Evolutionary conservation across 2,888 invertebrate species (phyloP).

Genomic region (Mythimna ferrago): DNA sequence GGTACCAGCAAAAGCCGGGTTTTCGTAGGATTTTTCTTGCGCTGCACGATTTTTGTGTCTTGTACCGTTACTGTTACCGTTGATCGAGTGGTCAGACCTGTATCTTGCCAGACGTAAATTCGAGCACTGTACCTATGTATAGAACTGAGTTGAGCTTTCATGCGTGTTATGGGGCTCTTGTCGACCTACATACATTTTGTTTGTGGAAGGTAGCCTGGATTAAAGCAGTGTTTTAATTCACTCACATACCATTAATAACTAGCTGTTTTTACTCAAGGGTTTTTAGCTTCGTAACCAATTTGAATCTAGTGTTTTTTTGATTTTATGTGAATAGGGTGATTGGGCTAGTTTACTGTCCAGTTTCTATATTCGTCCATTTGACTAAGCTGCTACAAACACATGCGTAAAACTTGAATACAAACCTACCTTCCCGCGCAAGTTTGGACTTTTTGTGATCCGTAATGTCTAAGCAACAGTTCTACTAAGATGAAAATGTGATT

Average conservation of each 20-base stretch:
- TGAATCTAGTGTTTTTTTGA: slow-evolving; percentile 12
- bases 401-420: too few relatives aligned
- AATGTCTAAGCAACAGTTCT: too few relatives aligned
- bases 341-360: too few relatives aligned
- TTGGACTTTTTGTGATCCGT: too few relatives aligned
- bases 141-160: slow-evolving; percentile 64
- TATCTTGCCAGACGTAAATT: slow-evolving; percentile 84
- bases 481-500: too few relatives aligned
- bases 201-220: slow-evolving; percentile 69
- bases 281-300: not conserved
- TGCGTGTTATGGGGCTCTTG: slow-evolving; percentile 58
- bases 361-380: too few relatives aligned
- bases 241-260: slow-evolving; percentile 50
- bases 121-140: slow-evolving; percentile 74
- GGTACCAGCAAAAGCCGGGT: slow-evolving; percentile 45
- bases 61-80: slow-evolving; percentile 89
- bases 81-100: slow-evolving; percentile 87
- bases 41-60: slow-evolving; percentile 85
- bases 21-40: slow-evolving; percentile 78
- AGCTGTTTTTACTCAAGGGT: slow-evolving; percentile 41
- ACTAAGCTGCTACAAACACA: too few relatives aligned
- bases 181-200: slow-evolving; percentile 76
- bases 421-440: too few relatives aligned
- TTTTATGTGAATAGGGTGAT: slow-evolving; percentile 5
- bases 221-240: slow-evolving; percentile 50